Evolutionary conservation across 1,140 invertebrate genomes (phyloP).

Genomic region (Drosophila elegans): DNA sequence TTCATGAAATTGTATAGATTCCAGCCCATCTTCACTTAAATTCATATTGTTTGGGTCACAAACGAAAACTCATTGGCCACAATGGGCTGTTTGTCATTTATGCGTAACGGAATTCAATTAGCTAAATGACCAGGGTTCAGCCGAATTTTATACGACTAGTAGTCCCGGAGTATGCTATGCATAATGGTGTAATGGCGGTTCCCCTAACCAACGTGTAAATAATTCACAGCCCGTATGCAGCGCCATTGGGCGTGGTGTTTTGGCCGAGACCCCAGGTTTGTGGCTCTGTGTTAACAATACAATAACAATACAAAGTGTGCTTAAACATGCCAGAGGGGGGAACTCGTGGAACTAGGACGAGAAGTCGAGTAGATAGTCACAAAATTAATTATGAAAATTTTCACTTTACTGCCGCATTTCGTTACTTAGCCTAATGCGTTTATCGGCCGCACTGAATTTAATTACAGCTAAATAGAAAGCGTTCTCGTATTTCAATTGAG

Average conservation of each 20-base stretch:
- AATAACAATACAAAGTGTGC: conserved; percentile 61
- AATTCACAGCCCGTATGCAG: conserved; percentile 55
- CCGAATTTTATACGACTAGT: conserved; percentile 33
- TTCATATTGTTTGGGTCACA: neutral
- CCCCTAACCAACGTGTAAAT: conserved; percentile 30
- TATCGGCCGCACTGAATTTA: conserved; percentile 67
- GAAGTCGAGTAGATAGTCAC: conserved; percentile 2
- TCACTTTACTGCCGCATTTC: conserved; percentile 63
- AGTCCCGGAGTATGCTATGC: conserved; percentile 21
- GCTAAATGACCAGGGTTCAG: conserved; percentile 53
- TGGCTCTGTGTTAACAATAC: conserved; percentile 30
- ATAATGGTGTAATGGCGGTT: conserved; percentile 14
- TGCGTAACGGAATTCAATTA: conserved; percentile 66
- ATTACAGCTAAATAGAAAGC: conserved; percentile 39
- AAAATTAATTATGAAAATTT: conserved; percentile 80
- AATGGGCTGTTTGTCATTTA: conserved; percentile 18
- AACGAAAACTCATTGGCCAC: conserved; percentile 16
- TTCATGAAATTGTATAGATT: too few relatives aligned
- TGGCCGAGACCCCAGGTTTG: conserved; percentile 24
- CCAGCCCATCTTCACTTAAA: neutral
- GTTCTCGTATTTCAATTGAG: conserved; percentile 37
- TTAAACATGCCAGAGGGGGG: conserved; percentile 45
- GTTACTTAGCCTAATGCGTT: conserved; percentile 67
- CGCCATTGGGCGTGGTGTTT: conserved; percentile 16
- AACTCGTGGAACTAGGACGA: neutral